Evolutionary conservation across 2,888 invertebrate species (phyloP).

Genomic region (Periphyllus acericola): DNA sequence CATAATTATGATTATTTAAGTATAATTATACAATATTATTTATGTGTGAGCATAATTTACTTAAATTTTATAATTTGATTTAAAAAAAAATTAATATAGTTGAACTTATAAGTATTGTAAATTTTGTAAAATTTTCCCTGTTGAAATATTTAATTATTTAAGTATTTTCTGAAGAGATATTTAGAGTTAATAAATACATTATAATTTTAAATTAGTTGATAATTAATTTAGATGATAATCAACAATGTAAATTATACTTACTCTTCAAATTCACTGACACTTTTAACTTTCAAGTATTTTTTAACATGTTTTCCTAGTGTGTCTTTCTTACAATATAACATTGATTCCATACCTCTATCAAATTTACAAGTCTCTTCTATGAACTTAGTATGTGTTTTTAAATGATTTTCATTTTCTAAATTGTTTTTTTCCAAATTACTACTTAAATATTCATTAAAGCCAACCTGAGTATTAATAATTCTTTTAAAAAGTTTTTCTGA

Average conservation of each 20-base stretch:
- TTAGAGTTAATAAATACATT: background rate
- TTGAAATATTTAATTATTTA: no score
- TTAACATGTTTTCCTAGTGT: background rate
- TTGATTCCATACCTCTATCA: constrained; percentile 42
- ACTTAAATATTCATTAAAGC: constrained; percentile 41
- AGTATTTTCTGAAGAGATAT: no score
- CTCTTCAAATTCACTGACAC: constrained; percentile 18
- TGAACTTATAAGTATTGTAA: no score
- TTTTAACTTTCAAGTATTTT: constrained; percentile 15
- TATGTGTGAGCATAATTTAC: no score
- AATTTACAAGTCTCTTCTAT: constrained; percentile 49
- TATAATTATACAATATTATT: no score
- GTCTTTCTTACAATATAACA: constrained; percentile 27
- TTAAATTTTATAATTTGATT: no score
- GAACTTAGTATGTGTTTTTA: background rate
- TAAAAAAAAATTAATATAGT: no score
- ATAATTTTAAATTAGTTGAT: background rate
- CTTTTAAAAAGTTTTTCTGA: constrained; percentile 32
- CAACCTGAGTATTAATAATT: constrained; percentile 25
- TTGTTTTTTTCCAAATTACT: background rate
- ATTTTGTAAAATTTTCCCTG: no score
- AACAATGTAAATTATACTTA: background rate
- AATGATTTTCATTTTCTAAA: background rate
- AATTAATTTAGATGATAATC: background rate
- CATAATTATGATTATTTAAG: no score